phyloP scores from a whole-genome alignment of 1,140 invertebrate species.

The Drosophila grimshawi region DNA sequence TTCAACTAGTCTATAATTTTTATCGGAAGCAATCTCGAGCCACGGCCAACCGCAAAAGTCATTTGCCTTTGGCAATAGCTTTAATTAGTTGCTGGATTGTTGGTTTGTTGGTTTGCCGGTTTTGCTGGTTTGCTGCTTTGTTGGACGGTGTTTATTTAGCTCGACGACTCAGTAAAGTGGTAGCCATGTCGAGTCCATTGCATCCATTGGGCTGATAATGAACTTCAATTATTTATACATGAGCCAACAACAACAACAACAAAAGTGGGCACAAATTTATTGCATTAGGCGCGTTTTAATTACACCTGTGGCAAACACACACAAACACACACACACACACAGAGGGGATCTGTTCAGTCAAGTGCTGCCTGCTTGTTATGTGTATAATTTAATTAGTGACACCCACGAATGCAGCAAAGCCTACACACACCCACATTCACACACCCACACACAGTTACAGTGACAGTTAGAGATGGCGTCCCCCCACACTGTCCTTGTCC shows the following conservation, averaged over 20 bases:
- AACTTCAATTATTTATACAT: conserved; percentile 49
- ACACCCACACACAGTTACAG: conserved; percentile 7
- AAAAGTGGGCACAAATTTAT: conserved; percentile 56
- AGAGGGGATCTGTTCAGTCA: conserved; percentile 25
- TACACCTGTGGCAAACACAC: conserved; percentile 63
- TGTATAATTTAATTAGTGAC: conserved; percentile 78
- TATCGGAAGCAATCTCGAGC: conserved; percentile 71
- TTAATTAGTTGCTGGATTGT: conserved; percentile 55
- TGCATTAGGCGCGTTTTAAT: conserved; percentile 68
- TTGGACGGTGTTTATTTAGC: conserved; percentile 16
- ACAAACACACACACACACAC: conserved; percentile 22
- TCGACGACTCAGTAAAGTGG: neutral
- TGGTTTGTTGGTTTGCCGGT: neutral
- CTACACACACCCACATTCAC: neutral
- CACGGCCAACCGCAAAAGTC: conserved; percentile 33
- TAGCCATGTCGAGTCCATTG: conserved; percentile 24
- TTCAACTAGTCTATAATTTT: conserved; percentile 74
- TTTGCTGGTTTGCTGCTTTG: neutral
- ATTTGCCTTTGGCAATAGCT: conserved; percentile 42
- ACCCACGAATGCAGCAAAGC: conserved; percentile 51
- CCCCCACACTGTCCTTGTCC: conserved; percentile 32
- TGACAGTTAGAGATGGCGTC: neutral
- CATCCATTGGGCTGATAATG: conserved; percentile 31
- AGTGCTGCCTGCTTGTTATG: conserved; percentile 46
- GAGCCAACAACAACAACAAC: conserved; percentile 28